Evolutionary conservation across 2,113 vertebrate genomes (phyloP).

Genomic region (Lophochroa leadbeateri): DNA sequence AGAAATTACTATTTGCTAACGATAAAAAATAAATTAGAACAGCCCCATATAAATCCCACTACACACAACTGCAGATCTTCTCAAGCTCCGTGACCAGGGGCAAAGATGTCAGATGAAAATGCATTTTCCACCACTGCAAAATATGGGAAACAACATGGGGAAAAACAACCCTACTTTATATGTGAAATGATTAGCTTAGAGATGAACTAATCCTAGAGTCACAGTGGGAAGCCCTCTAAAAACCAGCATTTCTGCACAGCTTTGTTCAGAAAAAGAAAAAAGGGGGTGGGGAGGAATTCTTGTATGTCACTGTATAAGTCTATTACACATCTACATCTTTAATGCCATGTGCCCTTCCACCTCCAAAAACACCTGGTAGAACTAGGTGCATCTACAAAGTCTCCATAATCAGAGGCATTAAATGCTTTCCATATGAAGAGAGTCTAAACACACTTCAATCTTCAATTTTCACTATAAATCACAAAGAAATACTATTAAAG

Average conservation of each 20-base stretch:
- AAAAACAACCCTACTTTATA: background rate
- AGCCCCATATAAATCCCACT: background rate
- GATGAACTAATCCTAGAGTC: background rate
- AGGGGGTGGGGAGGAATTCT: accelerated
- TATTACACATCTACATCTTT: background rate
- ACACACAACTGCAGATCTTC: background rate
- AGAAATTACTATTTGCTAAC: background rate
- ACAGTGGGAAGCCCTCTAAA: background rate
- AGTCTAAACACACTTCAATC: background rate
- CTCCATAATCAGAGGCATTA: background rate
- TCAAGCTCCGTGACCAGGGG: background rate
- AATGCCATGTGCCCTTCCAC: background rate
- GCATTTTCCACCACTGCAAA: background rate
- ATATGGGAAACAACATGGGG: background rate
- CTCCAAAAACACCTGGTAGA: background rate
- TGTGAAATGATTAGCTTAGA: background rate
- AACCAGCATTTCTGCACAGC: background rate
- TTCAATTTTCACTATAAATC: background rate
- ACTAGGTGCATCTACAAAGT: background rate
- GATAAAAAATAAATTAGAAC: background rate
- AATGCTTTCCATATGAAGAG: background rate
- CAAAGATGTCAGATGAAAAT: background rate
- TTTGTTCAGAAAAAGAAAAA: background rate
- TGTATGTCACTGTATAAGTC: background rate
- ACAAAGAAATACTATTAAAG: background rate